Percentiles rank a stretch among this genome's conserved stretches.
Evolutionary conservation across 2,797 vertebrate genomes (phyloP).

Genomic region (Sparidentex hasta): DNA sequence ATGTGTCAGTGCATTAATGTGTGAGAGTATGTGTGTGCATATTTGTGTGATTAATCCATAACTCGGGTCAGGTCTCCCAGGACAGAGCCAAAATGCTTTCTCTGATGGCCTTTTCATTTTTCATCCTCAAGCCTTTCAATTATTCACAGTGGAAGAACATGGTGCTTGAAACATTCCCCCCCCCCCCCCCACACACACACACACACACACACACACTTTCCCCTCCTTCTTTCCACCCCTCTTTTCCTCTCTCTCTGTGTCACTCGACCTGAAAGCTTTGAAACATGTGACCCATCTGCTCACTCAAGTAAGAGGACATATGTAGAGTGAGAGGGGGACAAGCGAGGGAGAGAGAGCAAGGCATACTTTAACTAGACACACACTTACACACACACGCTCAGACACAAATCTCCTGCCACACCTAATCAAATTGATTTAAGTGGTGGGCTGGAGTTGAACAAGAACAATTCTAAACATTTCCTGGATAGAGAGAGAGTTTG

Average conservation of each 20-base stretch:
- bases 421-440: conserved; percentile 60
- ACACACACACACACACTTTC: conserved; percentile 8
- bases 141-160: conserved; percentile 83
- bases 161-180: conserved; percentile 34
- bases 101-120: conserved; percentile 80
- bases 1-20: conserved; percentile 1
- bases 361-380: conserved; percentile 55
- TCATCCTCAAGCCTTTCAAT: conserved; percentile 80
- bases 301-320: conserved; percentile 79
- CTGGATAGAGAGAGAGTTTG: neutral
- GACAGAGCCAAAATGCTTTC: conserved; percentile 69
- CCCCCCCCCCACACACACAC: neutral
- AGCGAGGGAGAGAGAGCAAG: conserved; percentile 37
- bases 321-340: conserved; percentile 51
- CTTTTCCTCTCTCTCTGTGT: conserved; percentile 13
- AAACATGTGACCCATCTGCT: conserved; percentile 77
- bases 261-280: conserved; percentile 71
- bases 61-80: conserved; percentile 72
- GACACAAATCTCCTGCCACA: conserved; percentile 12
- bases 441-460: conserved; percentile 24
- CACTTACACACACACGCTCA: conserved; percentile 17
- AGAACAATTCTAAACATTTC: conserved; percentile 43
- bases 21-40: conserved; percentile 21
- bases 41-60: conserved; percentile 69
- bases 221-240: conserved; percentile 9